These are phyloP conservation scores for Plagodis dolabraria DNA, from an alignment of 2,888 invertebrate species.

Conservation along the genomic window DNA sequence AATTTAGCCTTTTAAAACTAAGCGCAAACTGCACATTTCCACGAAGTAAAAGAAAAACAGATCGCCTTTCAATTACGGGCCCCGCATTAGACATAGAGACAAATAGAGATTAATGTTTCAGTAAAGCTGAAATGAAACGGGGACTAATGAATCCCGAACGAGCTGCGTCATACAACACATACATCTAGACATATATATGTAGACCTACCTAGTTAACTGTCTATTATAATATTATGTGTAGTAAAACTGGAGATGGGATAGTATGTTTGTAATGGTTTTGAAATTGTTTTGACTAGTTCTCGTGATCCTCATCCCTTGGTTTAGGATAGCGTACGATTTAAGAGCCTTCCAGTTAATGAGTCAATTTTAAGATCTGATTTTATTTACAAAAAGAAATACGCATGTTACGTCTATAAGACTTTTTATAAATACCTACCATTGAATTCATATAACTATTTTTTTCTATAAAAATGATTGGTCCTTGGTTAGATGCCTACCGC, in stretches of 20 bases:
- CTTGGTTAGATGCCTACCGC: too few species aligned
- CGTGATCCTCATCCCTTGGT: too few species aligned
- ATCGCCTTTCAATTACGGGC: slow-evolving; percentile 30
- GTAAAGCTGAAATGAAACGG: slow-evolving; percentile 51
- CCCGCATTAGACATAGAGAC: slow-evolving; percentile 30
- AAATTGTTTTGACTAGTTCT: too few species aligned
- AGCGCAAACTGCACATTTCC: neutral
- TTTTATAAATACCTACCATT: too few species aligned
- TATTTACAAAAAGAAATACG: too few species aligned
- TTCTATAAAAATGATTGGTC: too few species aligned
- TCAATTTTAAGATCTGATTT: too few species aligned
- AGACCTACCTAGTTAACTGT: slow-evolving; percentile 14
- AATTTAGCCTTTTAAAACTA: neutral
- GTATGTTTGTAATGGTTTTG: slow-evolving; percentile 6
- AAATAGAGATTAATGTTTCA: slow-evolving; percentile 39
- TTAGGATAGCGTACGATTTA: too few species aligned
- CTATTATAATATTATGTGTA: slow-evolving; percentile 19
- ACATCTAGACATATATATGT: slow-evolving; percentile 10
- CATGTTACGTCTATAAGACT: too few species aligned
- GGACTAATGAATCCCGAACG: slow-evolving; percentile 57
- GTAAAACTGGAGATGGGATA: slow-evolving; percentile 1
- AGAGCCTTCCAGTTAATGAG: too few species aligned
- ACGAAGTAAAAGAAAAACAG: slow-evolving; percentile 18
- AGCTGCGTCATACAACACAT: slow-evolving; percentile 39
- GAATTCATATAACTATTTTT: too few species aligned